These are phyloP conservation scores for Crambe crambe DNA, from an alignment of 37 sponge, comb jelly and placozoan genomes.

Conservation along the genomic window DNA sequence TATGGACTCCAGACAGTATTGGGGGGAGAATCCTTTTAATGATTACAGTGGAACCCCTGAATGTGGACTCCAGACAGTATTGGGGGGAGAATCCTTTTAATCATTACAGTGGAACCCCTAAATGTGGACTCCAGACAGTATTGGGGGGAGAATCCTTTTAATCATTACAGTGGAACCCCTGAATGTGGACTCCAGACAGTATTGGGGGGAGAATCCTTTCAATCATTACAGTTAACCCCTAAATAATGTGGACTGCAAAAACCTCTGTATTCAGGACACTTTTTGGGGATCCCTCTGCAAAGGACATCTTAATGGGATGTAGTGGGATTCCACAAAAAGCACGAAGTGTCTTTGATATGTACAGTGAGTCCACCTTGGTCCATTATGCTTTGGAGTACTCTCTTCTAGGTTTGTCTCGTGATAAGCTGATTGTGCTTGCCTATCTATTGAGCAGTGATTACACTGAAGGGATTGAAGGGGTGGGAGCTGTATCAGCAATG, in stretches of 20 bases:
- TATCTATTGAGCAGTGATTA: conserved; percentile 95
- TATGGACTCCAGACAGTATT: not conserved
- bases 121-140: not conserved
- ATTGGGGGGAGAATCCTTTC: too few species aligned
- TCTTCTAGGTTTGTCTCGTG: conserved; percentile 64
- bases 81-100: too few species aligned
- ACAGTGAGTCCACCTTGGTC: too few species aligned
- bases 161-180: not conserved
- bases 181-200: not conserved
- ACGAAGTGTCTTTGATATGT: too few species aligned
- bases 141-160: not conserved
- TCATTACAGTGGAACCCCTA: not conserved
- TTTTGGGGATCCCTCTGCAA: not conserved
- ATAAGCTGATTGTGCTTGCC: conserved; percentile 78
- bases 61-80: too few species aligned
- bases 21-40: not conserved
- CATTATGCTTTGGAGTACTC: too few species aligned
- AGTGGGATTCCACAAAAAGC: too few species aligned
- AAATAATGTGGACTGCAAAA: not conserved
- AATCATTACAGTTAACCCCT: not conserved
- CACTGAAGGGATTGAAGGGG: conserved; percentile 88
- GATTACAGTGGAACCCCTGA: not conserved
- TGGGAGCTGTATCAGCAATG: conserved; percentile 83
- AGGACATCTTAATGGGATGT: too few species aligned
- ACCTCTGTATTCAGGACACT: not conserved